These are phyloP conservation scores for Catostylus mosaicus DNA, from an alignment of 30 jellyfish, hydroid and myxozoan genomes.

Conservation along the genomic window DNA sequence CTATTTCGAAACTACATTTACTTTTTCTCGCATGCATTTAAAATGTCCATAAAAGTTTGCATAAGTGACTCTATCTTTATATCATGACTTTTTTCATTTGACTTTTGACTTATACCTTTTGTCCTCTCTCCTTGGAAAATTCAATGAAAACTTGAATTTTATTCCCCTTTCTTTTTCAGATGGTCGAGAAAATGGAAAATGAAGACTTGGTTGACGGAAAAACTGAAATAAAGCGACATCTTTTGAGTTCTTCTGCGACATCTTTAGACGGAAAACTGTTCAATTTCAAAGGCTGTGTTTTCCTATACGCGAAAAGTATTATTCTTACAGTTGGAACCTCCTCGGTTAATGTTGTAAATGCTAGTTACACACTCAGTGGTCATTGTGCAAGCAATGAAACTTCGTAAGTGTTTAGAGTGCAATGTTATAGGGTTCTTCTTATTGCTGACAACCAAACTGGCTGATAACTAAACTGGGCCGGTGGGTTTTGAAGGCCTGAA, in stretches of 20 bases:
- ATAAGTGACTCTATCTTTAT: background rate
- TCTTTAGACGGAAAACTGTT: constrained; percentile 23
- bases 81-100: background rate
- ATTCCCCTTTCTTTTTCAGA: background rate
- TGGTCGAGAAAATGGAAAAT: constrained; percentile 33
- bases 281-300: constrained; percentile 49
- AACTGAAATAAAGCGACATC: constrained; percentile 39
- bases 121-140: background rate
- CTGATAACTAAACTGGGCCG: background rate
- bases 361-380: constrained; percentile 37
- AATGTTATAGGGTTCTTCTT: too few species aligned
- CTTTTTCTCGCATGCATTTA: background rate
- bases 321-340: background rate
- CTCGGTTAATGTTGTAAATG: constrained; percentile 13
- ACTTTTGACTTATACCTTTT: background rate
- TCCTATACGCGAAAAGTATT: constrained; percentile 37
- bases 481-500: background rate
- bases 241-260: constrained; percentile 4
- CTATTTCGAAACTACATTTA: background rate
- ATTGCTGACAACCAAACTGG: too few species aligned
- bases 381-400: constrained; percentile 31
- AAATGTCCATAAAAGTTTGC: background rate
- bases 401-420: constrained; percentile 23
- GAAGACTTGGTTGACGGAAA: constrained; percentile 15
- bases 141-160: background rate